Evolutionary conservation across 1,140 invertebrate species (phyloP), one percentile per base, ranked within the genome.

Genomic region (Eubasilissa regina): DNA sequence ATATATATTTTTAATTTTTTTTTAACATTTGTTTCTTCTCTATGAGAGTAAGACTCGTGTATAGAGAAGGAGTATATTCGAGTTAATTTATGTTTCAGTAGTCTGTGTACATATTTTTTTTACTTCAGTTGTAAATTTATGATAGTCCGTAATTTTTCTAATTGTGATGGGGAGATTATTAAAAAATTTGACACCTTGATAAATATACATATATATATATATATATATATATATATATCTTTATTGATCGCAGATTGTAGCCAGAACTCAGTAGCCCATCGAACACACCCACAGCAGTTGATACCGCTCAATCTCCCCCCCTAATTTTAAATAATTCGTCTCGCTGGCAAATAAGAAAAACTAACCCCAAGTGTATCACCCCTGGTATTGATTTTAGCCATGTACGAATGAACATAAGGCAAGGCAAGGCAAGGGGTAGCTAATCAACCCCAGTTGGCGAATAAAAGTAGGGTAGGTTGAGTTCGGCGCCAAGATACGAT

Each of bases 351-450:
- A 68, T 68, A 68, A 68, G 44, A 68, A 47, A 68, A 68, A 45
- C 15, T 12, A n/a, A n/a, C 64, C 25, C 25, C 25, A 6, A 35
- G 25, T 35, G 25, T 35, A 35, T 35, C 25, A 35, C 25, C 25
- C 64, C 44, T 45, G 58, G 58, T 75, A 75, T 75, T 58, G 73
- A 75, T 75, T 75, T 56, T 48, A 12, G n/a, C 47, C 51, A 17
- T 35, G 25, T 21, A 21, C 21, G 43, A 13, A 25, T 35, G 62
- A 35, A 35, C 25, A 35, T 35, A 35, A 35, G 25, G 10, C n/a
- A n/a, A n/a, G n/a, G 12, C 53, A 13, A 74, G 72, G 21, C 43
- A 75, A 75, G 55, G 73, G 73, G 73, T 75, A 45, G 15, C 25
- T 60, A 45, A 75, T 43, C 73, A 75, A 75, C 73, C 73, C 73